Evolutionary conservation across 2,113 vertebrate genomes (phyloP), one percentile per base, ranked within the genome.

Genomic region (Takifugu flavidus): DNA sequence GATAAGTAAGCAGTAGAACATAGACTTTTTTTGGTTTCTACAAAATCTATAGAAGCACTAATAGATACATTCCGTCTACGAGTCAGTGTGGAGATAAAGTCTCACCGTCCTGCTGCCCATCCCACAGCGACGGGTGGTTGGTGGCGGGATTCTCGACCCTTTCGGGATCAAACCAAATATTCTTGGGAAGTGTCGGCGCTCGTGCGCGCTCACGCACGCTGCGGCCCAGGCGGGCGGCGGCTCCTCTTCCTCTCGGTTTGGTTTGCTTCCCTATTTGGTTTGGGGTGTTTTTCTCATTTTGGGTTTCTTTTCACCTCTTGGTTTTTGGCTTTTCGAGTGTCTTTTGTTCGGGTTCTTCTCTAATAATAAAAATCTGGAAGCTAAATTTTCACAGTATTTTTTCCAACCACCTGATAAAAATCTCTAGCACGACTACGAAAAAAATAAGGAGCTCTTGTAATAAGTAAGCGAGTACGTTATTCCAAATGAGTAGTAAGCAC

Each of bases 1-100:
- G 79, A 91, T 92, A 91, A 91, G 88, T 91, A 91, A 90, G 89
- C 90, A 91, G 88, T 88, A 89, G 89, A 91, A 92, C 91, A 92
- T 90, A 92, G 88, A 92, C 92, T 78, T 90, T 90, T 86, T 90
- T 86, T 89, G 20, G 20, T 20, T 86, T 80, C 91, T 92, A 92
- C 90, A 92, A 92, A 92, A 92, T 91, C 91, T 91, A 91, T 90
- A 90, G 91, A 90, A 91, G 89, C 90, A 91, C 90, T 91, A 91
- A 91, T 89, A 89, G 90, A 89, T 90, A 91, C 91, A 92, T 92
- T 92, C 90, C 87, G 87, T 91, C 91, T 92, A 91, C 90, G 91
- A 85, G 86, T 90, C 88, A 74, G 89, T 79, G 86, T 85, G 81
- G 86, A 86, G 82, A 76, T 65, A 76, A 73, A 81, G 74, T 79